Evolutionary conservation across 1,140 invertebrate genomes (phyloP).

Genomic region (Propsilocerus akamusi): DNA sequence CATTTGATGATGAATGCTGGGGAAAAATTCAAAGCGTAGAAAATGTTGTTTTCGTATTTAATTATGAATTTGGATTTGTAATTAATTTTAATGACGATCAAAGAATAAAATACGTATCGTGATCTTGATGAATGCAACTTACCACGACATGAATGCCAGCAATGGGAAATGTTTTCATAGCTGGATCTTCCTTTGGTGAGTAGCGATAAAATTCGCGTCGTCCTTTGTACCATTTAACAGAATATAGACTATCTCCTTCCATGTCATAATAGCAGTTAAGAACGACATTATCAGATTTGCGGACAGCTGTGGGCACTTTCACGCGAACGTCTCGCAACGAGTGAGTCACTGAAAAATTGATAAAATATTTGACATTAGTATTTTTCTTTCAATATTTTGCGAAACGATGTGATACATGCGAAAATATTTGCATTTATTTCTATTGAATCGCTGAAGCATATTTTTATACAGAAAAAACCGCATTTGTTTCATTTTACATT

Average conservation of each 20-base stretch:
- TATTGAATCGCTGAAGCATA: too few relatives aligned
- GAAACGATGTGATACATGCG: too few relatives aligned
- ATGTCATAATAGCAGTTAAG: constrained; percentile 61
- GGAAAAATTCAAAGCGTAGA: constrained; percentile 11
- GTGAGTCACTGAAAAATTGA: neutral
- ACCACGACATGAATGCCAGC: constrained; percentile 49
- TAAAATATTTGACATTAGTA: too few relatives aligned
- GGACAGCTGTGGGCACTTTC: constrained; percentile 46
- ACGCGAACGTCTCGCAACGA: constrained; percentile 37
- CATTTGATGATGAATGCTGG: constrained; percentile 36
- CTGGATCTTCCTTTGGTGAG: constrained; percentile 40
- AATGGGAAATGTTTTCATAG: constrained; percentile 43
- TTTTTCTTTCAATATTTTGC: too few relatives aligned
- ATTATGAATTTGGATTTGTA: neutral
- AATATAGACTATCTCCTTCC: constrained; percentile 56
- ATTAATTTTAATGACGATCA: neutral
- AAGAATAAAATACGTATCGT: neutral
- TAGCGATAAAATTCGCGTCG: constrained; percentile 48
- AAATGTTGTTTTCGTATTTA: constrained; percentile 7
- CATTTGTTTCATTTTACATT: too few relatives aligned
- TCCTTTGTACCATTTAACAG: constrained; percentile 71
- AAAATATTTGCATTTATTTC: too few relatives aligned
- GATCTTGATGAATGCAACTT: constrained; percentile 25
- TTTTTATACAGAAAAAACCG: too few relatives aligned
- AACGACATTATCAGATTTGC: constrained; percentile 43